These are phyloP conservation scores for Chaetodon trifasciatus DNA, from an alignment of 2,797 vertebrate species.

Conservation along the genomic window DNA sequence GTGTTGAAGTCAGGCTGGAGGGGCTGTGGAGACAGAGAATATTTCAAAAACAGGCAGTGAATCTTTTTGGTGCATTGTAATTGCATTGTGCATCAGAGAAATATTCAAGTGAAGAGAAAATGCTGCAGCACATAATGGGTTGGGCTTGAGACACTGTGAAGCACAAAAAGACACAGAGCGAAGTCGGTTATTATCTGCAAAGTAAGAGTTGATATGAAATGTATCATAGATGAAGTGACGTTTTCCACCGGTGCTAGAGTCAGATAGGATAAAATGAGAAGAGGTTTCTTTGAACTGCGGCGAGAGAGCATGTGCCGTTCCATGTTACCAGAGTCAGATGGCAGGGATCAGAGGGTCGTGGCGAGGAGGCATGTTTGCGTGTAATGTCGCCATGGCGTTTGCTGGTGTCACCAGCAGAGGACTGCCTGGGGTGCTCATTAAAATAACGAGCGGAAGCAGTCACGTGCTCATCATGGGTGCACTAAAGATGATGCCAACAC, in stretches of 20 bases:
- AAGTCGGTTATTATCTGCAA: slow-evolving; percentile 58
- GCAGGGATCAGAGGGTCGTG: slow-evolving; percentile 83
- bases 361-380: slow-evolving; percentile 81
- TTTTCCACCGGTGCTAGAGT: slow-evolving; percentile 58
- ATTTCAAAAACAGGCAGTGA: slow-evolving; percentile 6
- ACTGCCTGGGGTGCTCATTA: slow-evolving; percentile 87
- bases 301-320: slow-evolving; percentile 61
- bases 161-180: slow-evolving; percentile 35
- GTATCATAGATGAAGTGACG: slow-evolving; percentile 65
- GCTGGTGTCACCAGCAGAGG: slow-evolving; percentile 82
- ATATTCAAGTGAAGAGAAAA: slow-evolving; percentile 19
- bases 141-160: slow-evolving; percentile 18
- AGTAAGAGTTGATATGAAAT: slow-evolving; percentile 56
- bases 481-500: slow-evolving; percentile 82
- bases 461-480: slow-evolving; percentile 78
- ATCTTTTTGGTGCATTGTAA: slow-evolving; percentile 24
- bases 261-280: slow-evolving; percentile 61
- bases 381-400: slow-evolving; percentile 80
- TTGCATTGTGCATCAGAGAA: slow-evolving; percentile 27
- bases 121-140: slow-evolving; percentile 11
- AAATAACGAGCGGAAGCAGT: slow-evolving; percentile 84
- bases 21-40: slow-evolving; percentile 13
- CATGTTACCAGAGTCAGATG: slow-evolving; percentile 80
- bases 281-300: slow-evolving; percentile 69
- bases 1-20: slow-evolving; percentile 23